These are phyloP conservation scores for Scaptomyza parva DNA, from an alignment of 2,888 invertebrate species.

Conservation along the genomic window DNA sequence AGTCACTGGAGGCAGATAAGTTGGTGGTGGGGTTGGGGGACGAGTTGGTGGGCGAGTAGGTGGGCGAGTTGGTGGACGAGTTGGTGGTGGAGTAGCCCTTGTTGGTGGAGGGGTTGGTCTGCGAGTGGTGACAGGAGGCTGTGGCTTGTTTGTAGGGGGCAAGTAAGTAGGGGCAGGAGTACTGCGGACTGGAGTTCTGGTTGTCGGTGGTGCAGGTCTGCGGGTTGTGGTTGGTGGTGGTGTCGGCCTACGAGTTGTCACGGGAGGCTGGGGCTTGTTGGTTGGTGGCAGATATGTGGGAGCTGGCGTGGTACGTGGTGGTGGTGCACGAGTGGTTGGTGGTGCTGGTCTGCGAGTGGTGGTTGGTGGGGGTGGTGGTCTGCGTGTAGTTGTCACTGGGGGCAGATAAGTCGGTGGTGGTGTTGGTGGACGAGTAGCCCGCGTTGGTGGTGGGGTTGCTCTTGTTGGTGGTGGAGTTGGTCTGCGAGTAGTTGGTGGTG, in stretches of 20 bases:
- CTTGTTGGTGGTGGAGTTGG: conserved; percentile 7
- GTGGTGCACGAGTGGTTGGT: conserved; percentile 26
- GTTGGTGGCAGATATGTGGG: conserved; percentile 62
- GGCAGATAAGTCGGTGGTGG: conserved; percentile 59
- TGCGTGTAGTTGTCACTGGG: conserved; percentile 32
- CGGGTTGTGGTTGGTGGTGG: conserved; percentile 55
- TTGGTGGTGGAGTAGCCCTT: conserved; percentile 4
- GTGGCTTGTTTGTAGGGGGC: conserved; percentile 62
- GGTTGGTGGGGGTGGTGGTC: conserved; percentile 53
- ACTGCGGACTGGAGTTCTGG: conserved; percentile 23
- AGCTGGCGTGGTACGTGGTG: conserved; percentile 37
- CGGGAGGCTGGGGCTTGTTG: too few relatives aligned
- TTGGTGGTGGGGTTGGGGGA: conserved; percentile 61
- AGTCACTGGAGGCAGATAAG: conserved; percentile 45
- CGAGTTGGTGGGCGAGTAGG: too few relatives aligned
- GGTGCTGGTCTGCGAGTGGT: not conserved
- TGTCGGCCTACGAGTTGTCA: conserved; percentile 51
- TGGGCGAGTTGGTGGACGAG: too few relatives aligned
- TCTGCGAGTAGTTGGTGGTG: conserved; percentile 3
- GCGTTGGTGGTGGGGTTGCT: conserved; percentile 7
- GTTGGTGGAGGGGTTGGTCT: conserved; percentile 7
- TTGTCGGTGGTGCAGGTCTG: conserved; percentile 45
- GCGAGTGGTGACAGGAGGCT: conserved; percentile 49
- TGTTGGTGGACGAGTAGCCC: conserved; percentile 45
- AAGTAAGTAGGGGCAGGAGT: conserved; percentile 51